phyloP scores from a whole-genome alignment of 2,113 vertebrate species.

The Vidua chalybeata region DNA sequence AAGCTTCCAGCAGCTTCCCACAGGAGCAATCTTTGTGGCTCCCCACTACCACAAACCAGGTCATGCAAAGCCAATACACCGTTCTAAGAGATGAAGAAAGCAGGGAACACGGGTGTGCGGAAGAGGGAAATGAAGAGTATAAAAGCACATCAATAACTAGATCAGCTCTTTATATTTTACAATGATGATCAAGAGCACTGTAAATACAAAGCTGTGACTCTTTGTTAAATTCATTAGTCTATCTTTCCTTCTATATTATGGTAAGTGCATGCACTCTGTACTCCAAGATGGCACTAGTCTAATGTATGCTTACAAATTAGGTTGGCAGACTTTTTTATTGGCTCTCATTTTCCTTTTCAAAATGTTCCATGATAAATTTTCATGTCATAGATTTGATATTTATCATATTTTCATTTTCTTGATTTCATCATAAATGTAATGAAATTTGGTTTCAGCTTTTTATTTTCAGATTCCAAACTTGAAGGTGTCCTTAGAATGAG shows the following conservation, averaged over 20 bases:
- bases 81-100: neutral
- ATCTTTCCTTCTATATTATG: neutral
- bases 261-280: neutral
- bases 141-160: neutral
- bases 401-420: neutral
- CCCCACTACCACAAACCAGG: neutral
- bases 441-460: neutral
- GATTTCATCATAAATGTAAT: neutral
- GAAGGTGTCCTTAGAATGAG: neutral
- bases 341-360: neutral
- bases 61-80: neutral
- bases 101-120: fast-evolving
- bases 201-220: neutral
- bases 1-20: too few species aligned
- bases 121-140: neutral
- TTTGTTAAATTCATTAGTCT: neutral
- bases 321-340: neutral
- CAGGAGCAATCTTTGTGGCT: too few species aligned
- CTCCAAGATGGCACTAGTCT: neutral
- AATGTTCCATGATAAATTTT: neutral
- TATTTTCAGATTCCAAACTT: neutral
- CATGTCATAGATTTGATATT: neutral
- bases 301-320: neutral
- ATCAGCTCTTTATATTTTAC: neutral
- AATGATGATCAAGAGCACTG: neutral